Conservation (phyloP, 2,113 vertebrate genomes). For the Corythornis madagascariensis region DNA sequence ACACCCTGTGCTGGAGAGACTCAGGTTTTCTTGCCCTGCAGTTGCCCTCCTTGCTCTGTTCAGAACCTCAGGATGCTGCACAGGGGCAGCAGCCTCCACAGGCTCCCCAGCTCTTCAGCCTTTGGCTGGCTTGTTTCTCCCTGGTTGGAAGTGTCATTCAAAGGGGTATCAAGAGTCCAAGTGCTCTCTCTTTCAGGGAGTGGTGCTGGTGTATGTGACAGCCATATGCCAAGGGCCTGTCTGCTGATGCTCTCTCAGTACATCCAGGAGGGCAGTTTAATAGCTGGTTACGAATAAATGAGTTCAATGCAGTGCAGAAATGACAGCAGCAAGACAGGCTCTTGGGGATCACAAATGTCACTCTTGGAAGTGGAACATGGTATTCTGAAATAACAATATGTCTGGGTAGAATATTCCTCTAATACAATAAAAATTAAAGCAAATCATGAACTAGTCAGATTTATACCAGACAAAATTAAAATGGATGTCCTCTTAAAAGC, state of each 20-base stretch:
- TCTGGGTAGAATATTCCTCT: background rate
- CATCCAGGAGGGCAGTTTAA: background rate
- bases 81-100: background rate
- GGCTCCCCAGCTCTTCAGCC: background rate
- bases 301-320: background rate
- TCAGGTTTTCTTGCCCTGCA: background rate
- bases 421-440: slow-evolving; percentile 3
- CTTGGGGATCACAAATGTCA: background rate
- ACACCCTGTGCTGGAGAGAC: rapidly evolving
- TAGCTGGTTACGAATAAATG: background rate
- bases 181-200: background rate
- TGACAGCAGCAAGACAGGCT: background rate
- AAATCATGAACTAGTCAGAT: background rate
- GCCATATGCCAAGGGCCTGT: background rate
- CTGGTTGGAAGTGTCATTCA: background rate
- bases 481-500: background rate
- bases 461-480: slow-evolving; percentile 1
- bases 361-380: background rate
- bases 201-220: background rate
- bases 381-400: background rate
- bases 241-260: background rate
- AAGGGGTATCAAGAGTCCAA: background rate
- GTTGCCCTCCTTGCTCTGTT: background rate
- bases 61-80: background rate
- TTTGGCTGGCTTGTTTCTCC: background rate